Conservation (phyloP, 2,797 vertebrate genomes). For the Pseudochaenichthys georgianus region DNA sequence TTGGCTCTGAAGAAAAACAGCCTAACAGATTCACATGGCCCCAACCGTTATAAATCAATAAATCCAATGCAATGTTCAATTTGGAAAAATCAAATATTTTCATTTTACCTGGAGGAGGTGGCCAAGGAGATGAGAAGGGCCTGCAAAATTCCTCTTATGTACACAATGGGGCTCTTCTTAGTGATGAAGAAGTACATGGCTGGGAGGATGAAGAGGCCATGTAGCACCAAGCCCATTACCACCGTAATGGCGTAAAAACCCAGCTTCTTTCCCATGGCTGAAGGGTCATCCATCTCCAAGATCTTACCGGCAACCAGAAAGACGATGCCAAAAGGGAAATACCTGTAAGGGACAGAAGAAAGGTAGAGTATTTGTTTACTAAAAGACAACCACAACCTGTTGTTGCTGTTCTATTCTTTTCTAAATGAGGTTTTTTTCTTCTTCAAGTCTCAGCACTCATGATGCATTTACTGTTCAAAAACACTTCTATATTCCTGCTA, state of each 20-base stretch:
- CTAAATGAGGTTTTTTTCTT: background rate
- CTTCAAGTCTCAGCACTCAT: background rate
- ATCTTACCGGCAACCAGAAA: conserved; percentile 99
- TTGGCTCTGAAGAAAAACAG: background rate
- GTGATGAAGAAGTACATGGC: conserved; percentile 98
- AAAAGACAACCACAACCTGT: background rate
- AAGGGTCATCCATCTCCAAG: conserved; percentile 97
- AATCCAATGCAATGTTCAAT: background rate
- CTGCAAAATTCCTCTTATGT: conserved; percentile 96
- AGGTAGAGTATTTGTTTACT: background rate
- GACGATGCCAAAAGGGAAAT: conserved; percentile 98
- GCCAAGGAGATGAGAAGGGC: conserved; percentile 97
- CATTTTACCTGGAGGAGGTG: conserved; percentile 94
- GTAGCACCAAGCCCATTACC: conserved; percentile 94
- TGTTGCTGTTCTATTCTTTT: background rate
- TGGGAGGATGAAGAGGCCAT: conserved; percentile 95
- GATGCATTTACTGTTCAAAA: background rate
- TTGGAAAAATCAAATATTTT: background rate
- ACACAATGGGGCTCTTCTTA: conserved; percentile 97
- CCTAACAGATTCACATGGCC: background rate
- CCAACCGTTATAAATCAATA: background rate
- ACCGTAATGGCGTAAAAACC: conserved; percentile 97
- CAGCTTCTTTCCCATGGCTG: conserved; percentile 95
- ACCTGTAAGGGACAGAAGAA: conserved; percentile 81
- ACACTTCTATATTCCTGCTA: background rate